phyloP scores from a whole-genome alignment of 2,113 vertebrate species.

The Oplegnathus fasciatus region DNA sequence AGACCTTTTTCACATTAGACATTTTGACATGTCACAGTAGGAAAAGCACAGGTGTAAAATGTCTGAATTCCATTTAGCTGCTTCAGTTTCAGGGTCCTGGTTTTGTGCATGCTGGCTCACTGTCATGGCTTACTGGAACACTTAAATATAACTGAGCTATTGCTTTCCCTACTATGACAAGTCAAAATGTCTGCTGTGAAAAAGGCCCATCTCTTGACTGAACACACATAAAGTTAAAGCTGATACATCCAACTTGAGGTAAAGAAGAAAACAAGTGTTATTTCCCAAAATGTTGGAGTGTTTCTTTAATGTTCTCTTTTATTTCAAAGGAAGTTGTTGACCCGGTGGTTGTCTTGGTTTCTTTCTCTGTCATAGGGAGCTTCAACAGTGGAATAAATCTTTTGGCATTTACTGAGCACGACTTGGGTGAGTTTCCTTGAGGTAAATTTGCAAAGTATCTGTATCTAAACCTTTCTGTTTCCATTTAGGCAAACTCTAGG shows the following conservation, averaged over 20 bases:
- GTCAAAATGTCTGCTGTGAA: not conserved
- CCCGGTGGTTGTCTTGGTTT: not conserved
- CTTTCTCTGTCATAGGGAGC: slow-evolving; percentile 62
- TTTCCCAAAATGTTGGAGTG: not conserved
- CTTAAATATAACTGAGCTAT: not conserved
- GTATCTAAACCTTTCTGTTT: slow-evolving; percentile 39
- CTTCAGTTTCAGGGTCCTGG: no score
- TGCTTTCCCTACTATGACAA: not conserved
- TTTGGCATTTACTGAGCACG: slow-evolving; percentile 80
- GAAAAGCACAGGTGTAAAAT: not conserved
- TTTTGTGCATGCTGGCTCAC: not conserved
- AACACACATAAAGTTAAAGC: not conserved
- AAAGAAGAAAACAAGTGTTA: not conserved
- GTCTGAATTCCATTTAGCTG: not conserved
- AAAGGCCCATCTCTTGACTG: not conserved
- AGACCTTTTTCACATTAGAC: not conserved
- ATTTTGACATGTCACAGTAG: not conserved
- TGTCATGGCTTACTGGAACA: not conserved
- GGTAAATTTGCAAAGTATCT: slow-evolving; percentile 14
- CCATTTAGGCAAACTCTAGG: slow-evolving; percentile 32
- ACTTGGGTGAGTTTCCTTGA: slow-evolving; percentile 76
- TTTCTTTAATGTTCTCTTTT: not conserved
- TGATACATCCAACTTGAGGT: not conserved
- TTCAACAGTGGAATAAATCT: slow-evolving; percentile 76
- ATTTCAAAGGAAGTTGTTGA: not conserved